These are phyloP conservation scores for Halocynthia aurantium DNA, from an alignment of 23 tunicate species.

Conservation along the genomic window DNA sequence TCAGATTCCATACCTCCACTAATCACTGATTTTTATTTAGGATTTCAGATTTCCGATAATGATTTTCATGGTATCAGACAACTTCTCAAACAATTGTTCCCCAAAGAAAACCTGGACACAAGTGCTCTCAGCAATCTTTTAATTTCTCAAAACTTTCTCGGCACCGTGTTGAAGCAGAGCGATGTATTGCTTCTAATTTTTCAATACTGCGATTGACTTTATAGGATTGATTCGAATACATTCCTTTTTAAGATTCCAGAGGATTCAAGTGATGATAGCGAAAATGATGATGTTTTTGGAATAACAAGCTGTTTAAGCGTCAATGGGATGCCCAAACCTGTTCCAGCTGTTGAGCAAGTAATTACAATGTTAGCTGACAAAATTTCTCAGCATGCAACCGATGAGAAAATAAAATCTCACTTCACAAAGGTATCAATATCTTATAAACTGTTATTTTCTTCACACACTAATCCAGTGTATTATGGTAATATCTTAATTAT, in stretches of 20 bases:
- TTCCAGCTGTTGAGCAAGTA: not conserved
- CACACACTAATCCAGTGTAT: not conserved
- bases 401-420: slow-evolving; percentile 24
- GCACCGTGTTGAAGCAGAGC: slow-evolving; percentile 64
- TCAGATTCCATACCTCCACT: not conserved
- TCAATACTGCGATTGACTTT: too few species aligned
- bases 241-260: not conserved
- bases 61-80: slow-evolving; percentile 71
- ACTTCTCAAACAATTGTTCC: slow-evolving; percentile 53
- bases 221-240: too few species aligned
- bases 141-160: slow-evolving; percentile 63
- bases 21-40: slow-evolving; percentile 8
- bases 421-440: slow-evolving; percentile 26
- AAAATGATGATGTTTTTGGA: slow-evolving; percentile 49
- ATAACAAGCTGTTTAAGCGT: slow-evolving; percentile 19
- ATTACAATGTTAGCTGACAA: not conserved
- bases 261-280: slow-evolving; percentile 23
- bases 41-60: slow-evolving; percentile 45
- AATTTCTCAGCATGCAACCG: slow-evolving; percentile 1
- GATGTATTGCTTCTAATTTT: slow-evolving; percentile 18
- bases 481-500: not conserved
- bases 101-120: slow-evolving; percentile 33
- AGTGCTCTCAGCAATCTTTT: slow-evolving; percentile 33
- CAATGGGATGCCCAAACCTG: slow-evolving; percentile 19
- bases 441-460: not conserved